phyloP scores from a whole-genome alignment of 2,113 vertebrate genomes.

The Emberiza fucata region DNA sequence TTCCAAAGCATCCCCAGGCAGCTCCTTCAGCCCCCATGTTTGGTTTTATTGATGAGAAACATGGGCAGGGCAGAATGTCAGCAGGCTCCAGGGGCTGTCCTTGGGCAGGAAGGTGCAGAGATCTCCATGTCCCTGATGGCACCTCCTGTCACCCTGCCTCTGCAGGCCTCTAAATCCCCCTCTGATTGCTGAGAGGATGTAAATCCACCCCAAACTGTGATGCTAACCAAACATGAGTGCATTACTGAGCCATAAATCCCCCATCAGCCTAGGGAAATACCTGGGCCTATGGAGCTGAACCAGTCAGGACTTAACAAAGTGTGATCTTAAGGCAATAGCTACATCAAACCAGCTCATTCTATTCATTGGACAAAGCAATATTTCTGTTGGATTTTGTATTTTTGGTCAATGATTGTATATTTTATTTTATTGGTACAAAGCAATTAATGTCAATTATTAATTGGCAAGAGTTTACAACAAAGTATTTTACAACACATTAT shows the following conservation, averaged over 20 bases:
- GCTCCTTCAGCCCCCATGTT: not conserved
- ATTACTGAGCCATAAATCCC: conserved; percentile 65
- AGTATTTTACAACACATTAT: too few relatives aligned
- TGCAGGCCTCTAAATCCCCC: conserved; percentile 28
- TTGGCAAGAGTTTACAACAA: too few relatives aligned
- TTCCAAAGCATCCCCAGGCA: not conserved
- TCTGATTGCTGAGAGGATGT: not conserved
- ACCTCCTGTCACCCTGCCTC: not conserved
- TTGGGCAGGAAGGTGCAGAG: not conserved
- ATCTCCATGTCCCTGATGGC: not conserved
- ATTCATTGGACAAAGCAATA: too few relatives aligned
- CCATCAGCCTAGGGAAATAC: conserved; percentile 2
- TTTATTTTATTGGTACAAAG: too few relatives aligned
- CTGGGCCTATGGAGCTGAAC: not conserved
- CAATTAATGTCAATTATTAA: too few relatives aligned
- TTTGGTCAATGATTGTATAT: too few relatives aligned
- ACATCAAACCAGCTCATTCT: too few relatives aligned
- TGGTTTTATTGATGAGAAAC: conserved; percentile 1
- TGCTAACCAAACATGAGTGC: not conserved
- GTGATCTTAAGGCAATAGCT: too few relatives aligned
- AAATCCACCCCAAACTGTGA: not conserved
- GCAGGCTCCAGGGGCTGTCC: not conserved
- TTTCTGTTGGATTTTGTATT: too few relatives aligned
- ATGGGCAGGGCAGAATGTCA: not conserved
- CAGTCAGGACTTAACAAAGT: not conserved